These are phyloP conservation scores for Chrysolina oricalcia DNA, from an alignment of 2,888 invertebrate genomes.

Conservation along the genomic window DNA sequence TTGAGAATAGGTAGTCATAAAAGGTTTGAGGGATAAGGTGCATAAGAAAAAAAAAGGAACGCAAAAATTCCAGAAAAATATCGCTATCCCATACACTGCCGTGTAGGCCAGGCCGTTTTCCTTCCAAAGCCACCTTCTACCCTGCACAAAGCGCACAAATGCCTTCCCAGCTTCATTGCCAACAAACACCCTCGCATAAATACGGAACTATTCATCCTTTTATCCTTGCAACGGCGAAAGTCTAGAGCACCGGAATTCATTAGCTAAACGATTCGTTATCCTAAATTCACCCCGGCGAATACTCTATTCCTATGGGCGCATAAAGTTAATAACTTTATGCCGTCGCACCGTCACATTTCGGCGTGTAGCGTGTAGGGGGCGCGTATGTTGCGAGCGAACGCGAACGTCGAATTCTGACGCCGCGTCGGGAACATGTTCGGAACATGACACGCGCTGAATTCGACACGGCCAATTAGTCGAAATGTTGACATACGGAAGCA, in stretches of 20 bases:
- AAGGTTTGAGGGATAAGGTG: too few species aligned
- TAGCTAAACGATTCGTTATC: conserved; percentile 53
- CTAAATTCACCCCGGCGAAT: conserved; percentile 56
- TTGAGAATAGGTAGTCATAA: too few species aligned
- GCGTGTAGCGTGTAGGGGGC: conserved; percentile 7
- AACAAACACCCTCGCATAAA: conserved; percentile 32
- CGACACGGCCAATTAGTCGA: conserved; percentile 25
- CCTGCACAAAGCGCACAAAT: conserved; percentile 15
- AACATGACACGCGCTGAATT: conserved; percentile 32
- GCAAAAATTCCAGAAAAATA: too few species aligned
- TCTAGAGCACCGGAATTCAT: conserved; percentile 47
- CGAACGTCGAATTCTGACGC: conserved; percentile 13
- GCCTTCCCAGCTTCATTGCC: conserved; percentile 20
- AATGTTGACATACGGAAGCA: conserved; percentile 31
- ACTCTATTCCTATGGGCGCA: conserved; percentile 49
- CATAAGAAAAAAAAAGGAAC: too few species aligned
- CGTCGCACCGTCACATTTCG: conserved; percentile 41
- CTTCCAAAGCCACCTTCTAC: conserved; percentile 14
- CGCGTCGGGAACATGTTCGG: conserved; percentile 24
- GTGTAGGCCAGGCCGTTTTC: neutral
- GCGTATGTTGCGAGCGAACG: conserved; percentile 9
- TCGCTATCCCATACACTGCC: neutral
- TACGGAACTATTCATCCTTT: conserved; percentile 39
- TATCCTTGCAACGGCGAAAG: conserved; percentile 33
- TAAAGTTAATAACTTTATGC: conserved; percentile 58